Conservation (phyloP, 2,113 vertebrate species). For the Gopherus flavomarginatus region DNA sequence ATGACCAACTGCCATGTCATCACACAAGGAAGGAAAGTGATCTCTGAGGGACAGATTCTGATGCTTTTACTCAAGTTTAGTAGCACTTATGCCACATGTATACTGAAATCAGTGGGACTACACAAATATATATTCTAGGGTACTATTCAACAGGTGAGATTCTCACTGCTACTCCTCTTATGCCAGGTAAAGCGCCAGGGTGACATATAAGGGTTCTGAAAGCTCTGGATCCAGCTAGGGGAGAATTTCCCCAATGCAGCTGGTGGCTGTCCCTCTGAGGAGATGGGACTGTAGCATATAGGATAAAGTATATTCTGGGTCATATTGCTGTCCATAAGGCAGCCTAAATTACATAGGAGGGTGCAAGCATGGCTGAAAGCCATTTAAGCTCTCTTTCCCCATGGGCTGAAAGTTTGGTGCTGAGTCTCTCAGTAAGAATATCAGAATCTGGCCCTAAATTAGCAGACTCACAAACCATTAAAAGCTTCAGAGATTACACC, state of each 20-base stretch:
- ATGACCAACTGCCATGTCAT: not conserved
- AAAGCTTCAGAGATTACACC: accelerated
- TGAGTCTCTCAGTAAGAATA: not conserved
- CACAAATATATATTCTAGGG: not conserved
- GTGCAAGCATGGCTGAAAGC: not conserved
- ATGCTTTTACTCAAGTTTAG: not conserved
- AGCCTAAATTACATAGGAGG: not conserved
- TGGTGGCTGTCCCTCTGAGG: not conserved
- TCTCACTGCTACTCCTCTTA: not conserved
- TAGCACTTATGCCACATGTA: not conserved
- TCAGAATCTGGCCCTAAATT: not conserved
- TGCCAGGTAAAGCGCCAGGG: not conserved
- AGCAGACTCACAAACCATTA: not conserved
- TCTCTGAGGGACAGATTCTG: not conserved
- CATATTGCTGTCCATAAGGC: not conserved
- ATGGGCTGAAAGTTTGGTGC: not conserved
- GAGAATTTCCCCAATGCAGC: not conserved
- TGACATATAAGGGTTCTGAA: not conserved
- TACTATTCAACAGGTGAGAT: not conserved
- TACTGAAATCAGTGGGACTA: not conserved
- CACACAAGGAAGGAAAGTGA: not conserved
- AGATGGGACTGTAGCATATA: not conserved
- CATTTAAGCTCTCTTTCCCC: not conserved
- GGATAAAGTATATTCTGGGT: not conserved
- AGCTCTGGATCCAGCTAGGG: not conserved